Percentiles rank a stretch among this genome's conserved stretches.
These are phyloP conservation scores for Xenops minutus DNA, from an alignment of 2,797 vertebrate genomes.

Conservation along the genomic window DNA sequence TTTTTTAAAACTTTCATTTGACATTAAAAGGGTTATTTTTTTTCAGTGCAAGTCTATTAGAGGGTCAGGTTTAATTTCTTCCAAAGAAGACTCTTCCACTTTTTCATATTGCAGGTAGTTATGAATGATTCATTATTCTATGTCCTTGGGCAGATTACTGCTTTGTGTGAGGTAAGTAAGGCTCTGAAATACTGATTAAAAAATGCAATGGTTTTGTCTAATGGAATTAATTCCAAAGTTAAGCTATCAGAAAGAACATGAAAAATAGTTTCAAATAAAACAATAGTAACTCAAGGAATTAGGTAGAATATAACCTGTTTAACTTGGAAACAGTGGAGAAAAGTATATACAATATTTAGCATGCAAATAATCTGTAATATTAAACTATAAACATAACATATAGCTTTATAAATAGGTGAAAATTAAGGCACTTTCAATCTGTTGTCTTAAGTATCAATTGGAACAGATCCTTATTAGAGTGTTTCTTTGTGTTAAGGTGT, in stretches of 20 bases:
- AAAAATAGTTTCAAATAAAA: background rate
- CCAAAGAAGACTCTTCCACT: background rate
- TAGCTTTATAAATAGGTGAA: background rate
- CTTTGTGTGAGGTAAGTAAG: background rate
- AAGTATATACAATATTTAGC: background rate
- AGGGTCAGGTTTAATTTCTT: background rate
- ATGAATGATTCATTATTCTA: background rate
- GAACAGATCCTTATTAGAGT: background rate
- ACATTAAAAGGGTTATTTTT: background rate
- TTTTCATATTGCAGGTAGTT: background rate
- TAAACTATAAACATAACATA: background rate
- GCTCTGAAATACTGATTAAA: background rate
- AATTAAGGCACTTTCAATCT: background rate
- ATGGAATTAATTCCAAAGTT: background rate
- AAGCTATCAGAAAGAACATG: background rate
- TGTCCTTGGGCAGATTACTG: background rate
- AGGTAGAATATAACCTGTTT: background rate
- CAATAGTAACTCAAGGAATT: background rate
- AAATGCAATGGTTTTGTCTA: background rate
- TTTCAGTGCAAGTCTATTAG: background rate
- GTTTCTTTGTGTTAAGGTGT: background rate
- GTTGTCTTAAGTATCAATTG: background rate
- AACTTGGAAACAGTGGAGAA: background rate
- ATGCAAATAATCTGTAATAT: background rate
- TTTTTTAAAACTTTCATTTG: background rate